Evolutionary conservation across 2,888 invertebrate genomes (phyloP).

Genomic region (Ennomos fuscantarius): DNA sequence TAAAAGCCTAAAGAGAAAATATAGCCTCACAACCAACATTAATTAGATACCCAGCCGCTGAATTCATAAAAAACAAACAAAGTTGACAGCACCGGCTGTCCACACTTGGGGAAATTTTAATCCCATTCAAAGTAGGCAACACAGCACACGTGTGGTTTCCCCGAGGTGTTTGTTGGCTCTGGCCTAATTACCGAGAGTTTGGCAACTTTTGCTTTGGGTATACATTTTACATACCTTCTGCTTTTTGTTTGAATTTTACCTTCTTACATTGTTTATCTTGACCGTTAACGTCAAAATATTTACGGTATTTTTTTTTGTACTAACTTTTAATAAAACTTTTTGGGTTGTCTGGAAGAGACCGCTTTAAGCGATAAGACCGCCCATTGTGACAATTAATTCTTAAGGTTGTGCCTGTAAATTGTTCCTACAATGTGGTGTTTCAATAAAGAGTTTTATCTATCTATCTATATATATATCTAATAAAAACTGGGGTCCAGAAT

Average conservation of each 20-base stretch:
- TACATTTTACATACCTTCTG: slow-evolving; percentile 34
- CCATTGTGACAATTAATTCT: too few species aligned
- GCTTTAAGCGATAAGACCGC: too few species aligned
- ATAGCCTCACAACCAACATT: slow-evolving; percentile 16
- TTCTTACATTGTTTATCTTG: too few species aligned
- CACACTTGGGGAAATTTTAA: slow-evolving; percentile 42
- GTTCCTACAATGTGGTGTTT: too few species aligned
- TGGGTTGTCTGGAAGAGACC: too few species aligned
- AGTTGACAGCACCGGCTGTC: slow-evolving; percentile 33
- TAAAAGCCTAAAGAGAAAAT: not conserved
- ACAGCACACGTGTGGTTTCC: slow-evolving; percentile 32
- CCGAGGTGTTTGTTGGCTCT: slow-evolving; percentile 43
- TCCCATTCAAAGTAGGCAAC: slow-evolving; percentile 38
- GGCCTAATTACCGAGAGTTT: slow-evolving; percentile 45
- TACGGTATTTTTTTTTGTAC: too few species aligned
- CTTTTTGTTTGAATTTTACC: not conserved
- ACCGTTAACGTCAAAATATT: too few species aligned
- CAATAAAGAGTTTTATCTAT: too few species aligned
- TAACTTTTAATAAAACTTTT: too few species aligned
- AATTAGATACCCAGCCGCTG: slow-evolving; percentile 17
- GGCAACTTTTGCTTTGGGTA: slow-evolving; percentile 36
- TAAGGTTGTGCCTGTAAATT: too few species aligned
- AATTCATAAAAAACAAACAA: slow-evolving; percentile 30
- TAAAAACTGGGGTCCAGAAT: too few species aligned
- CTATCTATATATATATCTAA: too few species aligned